Evolutionary conservation across 2,888 invertebrate species (phyloP).

Genomic region (Frankliniella intonsa): DNA sequence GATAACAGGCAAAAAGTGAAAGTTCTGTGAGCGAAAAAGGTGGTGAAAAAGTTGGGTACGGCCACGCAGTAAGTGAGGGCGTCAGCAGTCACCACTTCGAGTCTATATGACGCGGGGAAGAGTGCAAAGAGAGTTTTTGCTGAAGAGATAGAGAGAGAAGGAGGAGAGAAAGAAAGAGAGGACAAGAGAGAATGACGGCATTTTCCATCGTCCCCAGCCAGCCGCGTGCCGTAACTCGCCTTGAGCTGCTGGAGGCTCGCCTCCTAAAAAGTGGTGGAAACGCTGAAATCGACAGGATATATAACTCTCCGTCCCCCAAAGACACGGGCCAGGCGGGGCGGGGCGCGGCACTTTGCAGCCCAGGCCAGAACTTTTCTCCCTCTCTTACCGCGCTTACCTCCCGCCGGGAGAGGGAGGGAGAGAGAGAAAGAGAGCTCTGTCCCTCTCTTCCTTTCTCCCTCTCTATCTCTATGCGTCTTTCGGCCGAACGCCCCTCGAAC

Average conservation of each 20-base stretch:
- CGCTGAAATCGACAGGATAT: conserved; percentile 25
- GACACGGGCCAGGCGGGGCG: background rate
- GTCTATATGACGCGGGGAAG: too few relatives aligned
- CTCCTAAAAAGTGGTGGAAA: conserved; percentile 21
- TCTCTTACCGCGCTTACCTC: background rate
- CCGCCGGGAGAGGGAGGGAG: background rate
- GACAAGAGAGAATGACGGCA: background rate
- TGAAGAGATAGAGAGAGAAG: background rate
- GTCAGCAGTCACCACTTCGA: too few relatives aligned
- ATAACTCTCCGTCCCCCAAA: conserved; percentile 6
- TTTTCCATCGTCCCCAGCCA: background rate
- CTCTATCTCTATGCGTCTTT: background rate
- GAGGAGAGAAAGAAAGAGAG: background rate
- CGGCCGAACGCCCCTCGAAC: conserved; percentile 10
- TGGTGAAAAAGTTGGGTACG: too few relatives aligned
- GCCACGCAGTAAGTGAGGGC: too few relatives aligned
- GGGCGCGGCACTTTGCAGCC: background rate
- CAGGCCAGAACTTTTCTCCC: background rate
- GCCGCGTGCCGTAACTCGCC: background rate
- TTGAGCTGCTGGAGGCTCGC: background rate
- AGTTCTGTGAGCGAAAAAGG: too few relatives aligned
- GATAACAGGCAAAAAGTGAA: too few relatives aligned
- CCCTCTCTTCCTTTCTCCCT: background rate
- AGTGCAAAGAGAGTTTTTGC: too few relatives aligned
- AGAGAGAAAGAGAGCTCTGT: background rate